Base-by-base conservation (phyloP, 2,888 invertebrate species). In the Drosophila nr. perissopoda region DNA sequence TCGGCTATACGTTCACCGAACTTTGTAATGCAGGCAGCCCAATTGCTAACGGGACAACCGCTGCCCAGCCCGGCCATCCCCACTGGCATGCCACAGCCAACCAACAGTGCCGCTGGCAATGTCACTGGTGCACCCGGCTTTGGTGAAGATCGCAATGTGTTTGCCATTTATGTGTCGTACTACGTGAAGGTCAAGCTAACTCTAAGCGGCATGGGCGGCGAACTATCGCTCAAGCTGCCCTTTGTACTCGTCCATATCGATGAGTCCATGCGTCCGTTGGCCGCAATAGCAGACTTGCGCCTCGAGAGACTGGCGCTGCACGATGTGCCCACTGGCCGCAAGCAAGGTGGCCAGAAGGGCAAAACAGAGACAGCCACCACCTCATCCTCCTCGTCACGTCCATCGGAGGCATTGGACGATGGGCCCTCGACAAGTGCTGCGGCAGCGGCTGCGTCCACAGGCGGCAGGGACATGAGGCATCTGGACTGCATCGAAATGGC, bases 101-200 rank as follows among this genome's bases (percentile, higher is more conserved):
- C 54, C 18, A 57, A 40, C 18, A 13, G 8, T 16, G 38, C 33
- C 10, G 27, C 56, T 33, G 56, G 51, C 63, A 25, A 29, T 49
- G 5, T 27, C n/a, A 34, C n/a, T 25, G 65, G 63, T 18, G 65
- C 40, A 68, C 57, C 46, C 40, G 70, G 57, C 33, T 54, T 68
- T 38, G 56, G 42, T 0, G 92, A 97, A 76, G 97, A 97, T 80
- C 94, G 97, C 70, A 97, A 97, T 92, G 97, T 97, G 0, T 97
- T 97, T 89, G 97, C 97, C 62, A 98, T 98, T 83, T 97, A 97
- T 93, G 97, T 98, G 13, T 97, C 97, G 0, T 98, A 98, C 92
- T 98, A 98, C 91, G 97, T 97, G 10, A 97, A 98, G 95, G 96
- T 97, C 0, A 97, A 97, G 93, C 94, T 97, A 0, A 94, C 96